phyloP scores from a whole-genome alignment of 1,140 invertebrate species.

The Drosophila nigromelanica region DNA sequence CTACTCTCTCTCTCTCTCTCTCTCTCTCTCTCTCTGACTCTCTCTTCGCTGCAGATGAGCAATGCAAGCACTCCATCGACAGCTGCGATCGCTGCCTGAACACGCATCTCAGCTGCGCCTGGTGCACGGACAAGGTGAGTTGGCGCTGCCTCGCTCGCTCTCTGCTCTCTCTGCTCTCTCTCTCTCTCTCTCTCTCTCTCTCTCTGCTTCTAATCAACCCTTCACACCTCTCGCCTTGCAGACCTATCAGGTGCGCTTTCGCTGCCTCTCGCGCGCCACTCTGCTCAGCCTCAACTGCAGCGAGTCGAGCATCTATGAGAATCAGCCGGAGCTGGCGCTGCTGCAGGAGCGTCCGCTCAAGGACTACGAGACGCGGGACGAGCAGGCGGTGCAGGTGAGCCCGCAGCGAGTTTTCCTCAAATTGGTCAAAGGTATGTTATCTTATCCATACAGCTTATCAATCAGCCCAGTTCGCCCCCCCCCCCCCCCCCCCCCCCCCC shows the following conservation, averaged over 20 bases:
- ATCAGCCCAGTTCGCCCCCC: neutral
- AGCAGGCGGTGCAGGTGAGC: constrained; percentile 86
- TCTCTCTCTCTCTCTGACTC: neutral
- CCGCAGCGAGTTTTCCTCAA: constrained; percentile 86
- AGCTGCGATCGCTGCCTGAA: constrained; percentile 81
- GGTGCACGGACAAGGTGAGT: constrained; percentile 84
- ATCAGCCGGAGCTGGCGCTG: constrained; percentile 66
- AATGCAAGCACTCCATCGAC: constrained; percentile 64
- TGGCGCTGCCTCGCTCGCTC: neutral
- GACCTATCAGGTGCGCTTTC: constrained; percentile 56
- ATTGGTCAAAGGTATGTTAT: constrained; percentile 84
- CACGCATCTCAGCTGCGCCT: constrained; percentile 72
- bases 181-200: neutral
- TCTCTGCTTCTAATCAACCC: neutral
- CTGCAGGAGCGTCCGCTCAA: constrained; percentile 74
- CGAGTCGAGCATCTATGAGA: constrained; percentile 63
- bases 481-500: too few relatives aligned
- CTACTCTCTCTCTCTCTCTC: neutral
- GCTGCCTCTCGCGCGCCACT: constrained; percentile 64
- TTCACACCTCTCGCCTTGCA: constrained; percentile 13
- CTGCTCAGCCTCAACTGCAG: constrained; percentile 60
- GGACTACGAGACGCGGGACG: constrained; percentile 73
- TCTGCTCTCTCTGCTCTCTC: neutral
- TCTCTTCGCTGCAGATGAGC: constrained; percentile 46
- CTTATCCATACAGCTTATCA: constrained; percentile 34